Evolutionary conservation across 2,797 vertebrate species (phyloP).

Genomic region (Dromococcyx pavoninus): DNA sequence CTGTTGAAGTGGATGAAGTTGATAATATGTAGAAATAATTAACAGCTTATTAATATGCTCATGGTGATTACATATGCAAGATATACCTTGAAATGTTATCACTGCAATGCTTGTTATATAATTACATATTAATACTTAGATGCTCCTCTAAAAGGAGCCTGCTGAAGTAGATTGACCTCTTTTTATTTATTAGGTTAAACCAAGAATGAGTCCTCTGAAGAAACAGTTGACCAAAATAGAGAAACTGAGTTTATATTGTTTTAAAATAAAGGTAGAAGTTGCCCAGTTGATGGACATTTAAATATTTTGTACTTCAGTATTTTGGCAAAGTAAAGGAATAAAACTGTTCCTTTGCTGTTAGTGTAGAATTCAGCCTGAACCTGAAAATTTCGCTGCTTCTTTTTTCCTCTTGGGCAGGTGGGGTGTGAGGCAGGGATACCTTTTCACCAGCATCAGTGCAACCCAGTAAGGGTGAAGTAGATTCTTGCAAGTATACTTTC

Average conservation of each 20-base stretch:
- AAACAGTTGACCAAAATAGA: background rate
- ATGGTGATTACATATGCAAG: background rate
- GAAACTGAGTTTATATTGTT: background rate
- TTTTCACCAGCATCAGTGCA: background rate
- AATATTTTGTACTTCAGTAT: background rate
- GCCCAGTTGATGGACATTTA: background rate
- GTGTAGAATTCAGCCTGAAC: background rate
- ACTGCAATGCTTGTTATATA: background rate
- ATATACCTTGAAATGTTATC: background rate
- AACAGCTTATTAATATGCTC: background rate
- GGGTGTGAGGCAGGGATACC: background rate
- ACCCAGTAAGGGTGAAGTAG: background rate
- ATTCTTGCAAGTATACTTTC: background rate
- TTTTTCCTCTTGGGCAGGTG: fast-evolving
- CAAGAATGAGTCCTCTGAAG: background rate
- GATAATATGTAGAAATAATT: background rate
- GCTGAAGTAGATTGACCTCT: background rate
- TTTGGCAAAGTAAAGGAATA: background rate
- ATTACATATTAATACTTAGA: background rate
- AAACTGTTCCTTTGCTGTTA: background rate
- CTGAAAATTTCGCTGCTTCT: no score
- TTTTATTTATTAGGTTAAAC: background rate
- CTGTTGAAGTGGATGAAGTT: background rate
- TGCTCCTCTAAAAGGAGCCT: background rate
- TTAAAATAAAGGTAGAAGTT: background rate